Conservation (phyloP, 2,888 invertebrate genomes). For the Embidobia sp. region DNA sequence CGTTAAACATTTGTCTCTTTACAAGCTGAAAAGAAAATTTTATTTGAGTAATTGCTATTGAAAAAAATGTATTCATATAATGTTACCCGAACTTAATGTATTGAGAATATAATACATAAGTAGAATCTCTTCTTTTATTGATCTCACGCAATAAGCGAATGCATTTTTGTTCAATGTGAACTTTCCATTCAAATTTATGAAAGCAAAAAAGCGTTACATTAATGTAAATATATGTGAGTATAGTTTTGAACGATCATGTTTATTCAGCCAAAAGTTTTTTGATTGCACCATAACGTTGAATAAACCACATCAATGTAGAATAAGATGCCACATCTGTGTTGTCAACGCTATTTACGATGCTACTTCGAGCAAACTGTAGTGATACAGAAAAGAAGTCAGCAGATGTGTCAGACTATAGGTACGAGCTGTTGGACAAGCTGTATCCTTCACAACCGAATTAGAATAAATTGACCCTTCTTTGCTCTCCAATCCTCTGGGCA, state of each 20-base stretch:
- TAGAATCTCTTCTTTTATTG: no score
- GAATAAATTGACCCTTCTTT: slow-evolving; percentile 77
- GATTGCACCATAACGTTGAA: slow-evolving; percentile 39
- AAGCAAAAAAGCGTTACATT: slow-evolving; percentile 14
- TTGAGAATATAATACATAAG: no score
- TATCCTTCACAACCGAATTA: slow-evolving; percentile 79
- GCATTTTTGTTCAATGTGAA: no score
- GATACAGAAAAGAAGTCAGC: slow-evolving; percentile 53
- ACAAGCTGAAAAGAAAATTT: no score
- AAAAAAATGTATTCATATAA: no score
- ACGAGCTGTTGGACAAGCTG: slow-evolving; percentile 80
- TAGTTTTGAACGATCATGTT: slow-evolving; percentile 10
- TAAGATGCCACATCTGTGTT: slow-evolving; percentile 37
- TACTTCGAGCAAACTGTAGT: slow-evolving; percentile 42
- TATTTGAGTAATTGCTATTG: no score
- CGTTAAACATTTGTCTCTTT: slow-evolving; percentile 2
- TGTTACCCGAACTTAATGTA: no score
- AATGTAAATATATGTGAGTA: background rate
- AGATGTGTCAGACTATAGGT: slow-evolving; percentile 65
- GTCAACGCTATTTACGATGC: slow-evolving; percentile 53
- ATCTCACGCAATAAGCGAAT: no score
- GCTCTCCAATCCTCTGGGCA: slow-evolving; percentile 58
- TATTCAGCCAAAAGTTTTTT: slow-evolving; percentile 16
- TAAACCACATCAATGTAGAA: slow-evolving; percentile 53
- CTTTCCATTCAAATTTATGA: no score